Evolutionary conservation across 2,797 vertebrate genomes (phyloP).

Genomic region (Onychomys torridus): DNA sequence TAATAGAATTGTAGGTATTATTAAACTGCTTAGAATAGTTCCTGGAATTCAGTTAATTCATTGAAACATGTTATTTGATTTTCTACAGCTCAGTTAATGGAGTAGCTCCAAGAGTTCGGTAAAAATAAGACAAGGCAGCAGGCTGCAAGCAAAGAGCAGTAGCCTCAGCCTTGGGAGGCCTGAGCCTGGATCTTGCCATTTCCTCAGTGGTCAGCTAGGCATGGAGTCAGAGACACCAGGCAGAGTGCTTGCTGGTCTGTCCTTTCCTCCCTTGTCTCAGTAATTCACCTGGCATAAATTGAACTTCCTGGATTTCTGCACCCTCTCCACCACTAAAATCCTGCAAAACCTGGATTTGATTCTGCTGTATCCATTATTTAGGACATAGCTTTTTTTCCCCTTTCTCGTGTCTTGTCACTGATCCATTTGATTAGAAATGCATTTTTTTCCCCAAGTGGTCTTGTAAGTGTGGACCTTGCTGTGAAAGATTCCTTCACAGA

Average conservation of each 20-base stretch:
- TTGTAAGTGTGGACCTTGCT: not conserved
- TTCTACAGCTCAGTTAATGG: not conserved
- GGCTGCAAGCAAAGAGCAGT: not conserved
- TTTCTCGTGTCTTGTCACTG: not conserved
- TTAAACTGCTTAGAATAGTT: not conserved
- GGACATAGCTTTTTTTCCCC: not conserved
- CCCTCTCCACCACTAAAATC: not conserved
- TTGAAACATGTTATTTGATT: slow-evolving; percentile 27
- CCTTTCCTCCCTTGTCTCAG: not conserved
- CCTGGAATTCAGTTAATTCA: not conserved
- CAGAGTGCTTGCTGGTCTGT: not conserved
- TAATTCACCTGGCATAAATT: not conserved
- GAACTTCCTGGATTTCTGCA: not conserved
- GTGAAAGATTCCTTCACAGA: not conserved
- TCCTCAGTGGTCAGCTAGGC: not conserved
- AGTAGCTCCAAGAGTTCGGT: not conserved
- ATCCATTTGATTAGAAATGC: not conserved
- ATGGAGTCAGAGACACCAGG: not conserved
- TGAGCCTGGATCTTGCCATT: not conserved
- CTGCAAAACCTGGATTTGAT: slow-evolving; percentile 6
- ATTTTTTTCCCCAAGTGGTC: not conserved
- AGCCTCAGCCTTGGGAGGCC: not conserved
- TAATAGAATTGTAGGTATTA: not conserved
- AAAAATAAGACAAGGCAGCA: not conserved
- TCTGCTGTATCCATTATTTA: not conserved